These are phyloP conservation scores for Probosciger aterrimus DNA, from an alignment of 2,113 vertebrate species.

Conservation along the genomic window DNA sequence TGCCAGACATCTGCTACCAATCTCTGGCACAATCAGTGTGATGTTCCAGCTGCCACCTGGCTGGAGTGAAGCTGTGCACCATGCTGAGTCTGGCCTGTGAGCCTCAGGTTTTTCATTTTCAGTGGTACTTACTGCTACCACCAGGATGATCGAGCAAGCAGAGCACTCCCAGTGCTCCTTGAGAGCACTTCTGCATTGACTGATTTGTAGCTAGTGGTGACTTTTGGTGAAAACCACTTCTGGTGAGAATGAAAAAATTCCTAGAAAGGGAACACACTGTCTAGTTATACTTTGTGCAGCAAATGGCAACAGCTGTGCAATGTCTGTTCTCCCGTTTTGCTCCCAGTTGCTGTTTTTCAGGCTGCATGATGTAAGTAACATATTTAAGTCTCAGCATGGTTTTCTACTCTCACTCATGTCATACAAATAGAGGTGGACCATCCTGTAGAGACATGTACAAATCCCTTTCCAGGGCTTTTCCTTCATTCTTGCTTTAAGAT, in stretches of 20 bases:
- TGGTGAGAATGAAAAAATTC: background rate
- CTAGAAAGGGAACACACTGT: background rate
- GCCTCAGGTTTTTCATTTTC: rapidly evolving
- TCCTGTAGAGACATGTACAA: rapidly evolving
- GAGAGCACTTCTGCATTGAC: background rate
- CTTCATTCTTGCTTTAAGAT: background rate
- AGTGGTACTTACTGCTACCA: background rate
- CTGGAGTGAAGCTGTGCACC: rapidly evolving
- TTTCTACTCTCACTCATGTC: rapidly evolving
- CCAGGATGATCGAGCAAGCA: background rate
- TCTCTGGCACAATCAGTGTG: background rate
- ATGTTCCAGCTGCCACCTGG: background rate
- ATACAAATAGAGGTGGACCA: background rate
- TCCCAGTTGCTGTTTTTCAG: background rate
- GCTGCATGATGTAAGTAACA: background rate
- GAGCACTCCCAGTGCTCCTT: background rate
- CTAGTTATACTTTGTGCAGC: background rate
- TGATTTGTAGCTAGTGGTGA: background rate
- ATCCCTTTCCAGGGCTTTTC: background rate
- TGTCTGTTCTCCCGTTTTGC: too few species aligned
- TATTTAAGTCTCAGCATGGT: background rate
- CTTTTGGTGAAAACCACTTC: background rate
- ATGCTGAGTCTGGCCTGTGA: rapidly evolving
- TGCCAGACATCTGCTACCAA: background rate
- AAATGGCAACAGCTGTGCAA: background rate